Evolutionary conservation across 2,797 vertebrate species (phyloP).

Genomic region (Chelidonichthys spinosus): DNA sequence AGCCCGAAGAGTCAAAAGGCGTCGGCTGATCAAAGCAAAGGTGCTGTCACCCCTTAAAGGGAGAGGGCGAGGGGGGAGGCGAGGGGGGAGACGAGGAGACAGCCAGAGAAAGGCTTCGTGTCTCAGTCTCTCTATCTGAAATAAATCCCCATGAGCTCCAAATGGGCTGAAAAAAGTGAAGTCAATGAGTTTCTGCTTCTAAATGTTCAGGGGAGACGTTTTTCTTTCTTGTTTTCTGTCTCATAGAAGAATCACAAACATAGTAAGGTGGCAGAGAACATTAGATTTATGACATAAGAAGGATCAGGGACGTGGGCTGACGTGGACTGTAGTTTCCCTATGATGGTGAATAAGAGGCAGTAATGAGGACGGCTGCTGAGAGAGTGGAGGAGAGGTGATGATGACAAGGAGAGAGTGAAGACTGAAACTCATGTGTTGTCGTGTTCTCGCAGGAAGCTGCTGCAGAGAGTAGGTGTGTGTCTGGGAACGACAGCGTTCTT

Average conservation of each 20-base stretch:
- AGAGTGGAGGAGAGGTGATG: slow-evolving; percentile 54
- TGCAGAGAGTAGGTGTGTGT: slow-evolving; percentile 39
- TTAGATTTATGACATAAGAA: slow-evolving; percentile 55
- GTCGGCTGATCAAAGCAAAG: slow-evolving; percentile 65
- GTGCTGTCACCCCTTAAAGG: slow-evolving; percentile 62
- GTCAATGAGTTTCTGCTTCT: slow-evolving; percentile 30
- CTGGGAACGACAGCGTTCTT: too few relatives aligned
- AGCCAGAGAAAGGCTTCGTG: slow-evolving; percentile 29
- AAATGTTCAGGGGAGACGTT: slow-evolving; percentile 10
- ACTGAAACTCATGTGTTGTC: slow-evolving; percentile 26
- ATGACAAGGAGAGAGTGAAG: slow-evolving; percentile 41
- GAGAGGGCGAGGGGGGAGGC: slow-evolving; percentile 28
- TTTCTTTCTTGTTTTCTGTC: slow-evolving; percentile 11
- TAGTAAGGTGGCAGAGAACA: slow-evolving; percentile 22
- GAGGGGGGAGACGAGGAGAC: slow-evolving; percentile 33
- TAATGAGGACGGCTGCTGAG: slow-evolving; percentile 64
- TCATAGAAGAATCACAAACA: slow-evolving; percentile 34
- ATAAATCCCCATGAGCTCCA: slow-evolving; percentile 21
- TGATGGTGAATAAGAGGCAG: slow-evolving; percentile 67
- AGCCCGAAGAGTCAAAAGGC: slow-evolving; percentile 39
- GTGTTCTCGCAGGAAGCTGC: slow-evolving; percentile 41
- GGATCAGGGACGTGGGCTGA: slow-evolving; percentile 28
- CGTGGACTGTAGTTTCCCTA: slow-evolving; percentile 50
- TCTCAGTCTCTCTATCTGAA: slow-evolving; percentile 52
- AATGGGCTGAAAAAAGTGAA: neutral